Conservation (phyloP, 2,797 vertebrate species). For the Coranthus polyacanthus region DNA sequence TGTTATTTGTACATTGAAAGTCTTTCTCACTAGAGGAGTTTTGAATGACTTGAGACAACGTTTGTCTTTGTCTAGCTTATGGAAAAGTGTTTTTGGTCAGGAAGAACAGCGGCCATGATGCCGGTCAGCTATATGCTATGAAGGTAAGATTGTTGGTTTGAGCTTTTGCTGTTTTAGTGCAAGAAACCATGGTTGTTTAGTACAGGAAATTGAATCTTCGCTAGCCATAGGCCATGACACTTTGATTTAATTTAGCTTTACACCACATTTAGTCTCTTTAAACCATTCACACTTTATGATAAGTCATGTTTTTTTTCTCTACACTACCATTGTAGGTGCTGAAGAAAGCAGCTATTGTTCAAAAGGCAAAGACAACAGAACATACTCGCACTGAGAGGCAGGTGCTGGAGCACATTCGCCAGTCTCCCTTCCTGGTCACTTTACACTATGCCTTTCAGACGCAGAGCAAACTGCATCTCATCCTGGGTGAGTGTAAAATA, state of each 20-base stretch:
- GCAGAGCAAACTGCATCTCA: slow-evolving; percentile 94
- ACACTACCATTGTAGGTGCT: slow-evolving; percentile 81
- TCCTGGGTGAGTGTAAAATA: slow-evolving; percentile 93
- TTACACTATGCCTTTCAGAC: slow-evolving; percentile 97
- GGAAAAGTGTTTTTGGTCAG: slow-evolving; percentile 96
- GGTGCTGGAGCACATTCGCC: slow-evolving; percentile 93
- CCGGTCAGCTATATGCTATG: slow-evolving; percentile 93
- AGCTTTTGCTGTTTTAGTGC: neutral
- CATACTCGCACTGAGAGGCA: slow-evolving; percentile 94
- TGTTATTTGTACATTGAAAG: too few relatives aligned
- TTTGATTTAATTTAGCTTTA: too few relatives aligned
- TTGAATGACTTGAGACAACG: neutral
- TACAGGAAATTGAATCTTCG: too few relatives aligned
- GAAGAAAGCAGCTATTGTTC: slow-evolving; percentile 94
- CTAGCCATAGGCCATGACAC: too few relatives aligned
- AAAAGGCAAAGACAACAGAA: slow-evolving; percentile 93
- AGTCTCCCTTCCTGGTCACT: slow-evolving; percentile 94
- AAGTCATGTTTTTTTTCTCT: too few relatives aligned
- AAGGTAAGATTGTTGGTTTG: slow-evolving; percentile 81
- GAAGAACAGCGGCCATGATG: slow-evolving; percentile 92
- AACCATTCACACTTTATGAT: too few relatives aligned
- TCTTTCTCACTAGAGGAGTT: too few relatives aligned
- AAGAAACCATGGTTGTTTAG: too few relatives aligned
- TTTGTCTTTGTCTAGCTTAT: slow-evolving; percentile 86
- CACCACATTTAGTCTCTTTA: too few relatives aligned